Evolutionary conservation across 2,797 vertebrate species (phyloP).

Genomic region (Halcyon chelicuti): DNA sequence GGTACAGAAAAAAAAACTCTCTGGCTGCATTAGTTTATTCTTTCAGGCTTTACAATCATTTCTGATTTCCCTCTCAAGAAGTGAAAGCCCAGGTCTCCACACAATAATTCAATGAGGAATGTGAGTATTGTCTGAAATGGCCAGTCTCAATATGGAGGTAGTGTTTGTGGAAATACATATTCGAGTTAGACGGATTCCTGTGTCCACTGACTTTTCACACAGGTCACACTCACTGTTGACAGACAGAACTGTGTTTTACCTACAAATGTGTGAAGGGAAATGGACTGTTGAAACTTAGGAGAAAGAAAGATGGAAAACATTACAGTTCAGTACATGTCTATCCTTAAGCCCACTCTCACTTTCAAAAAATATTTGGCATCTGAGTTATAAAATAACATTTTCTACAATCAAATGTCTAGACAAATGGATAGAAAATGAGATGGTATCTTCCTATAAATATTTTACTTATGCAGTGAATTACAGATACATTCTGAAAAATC

Average conservation of each 20-base stretch:
- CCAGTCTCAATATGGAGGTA: background rate
- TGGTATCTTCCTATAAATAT: background rate
- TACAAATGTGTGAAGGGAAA: background rate
- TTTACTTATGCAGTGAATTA: background rate
- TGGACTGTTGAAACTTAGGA: background rate
- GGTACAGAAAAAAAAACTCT: background rate
- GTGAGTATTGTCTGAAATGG: background rate
- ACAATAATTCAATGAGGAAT: background rate
- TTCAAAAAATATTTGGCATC: background rate
- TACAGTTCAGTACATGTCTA: background rate
- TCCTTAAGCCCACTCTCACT: background rate
- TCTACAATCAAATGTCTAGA: background rate
- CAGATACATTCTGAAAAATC: background rate
- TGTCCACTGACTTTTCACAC: background rate
- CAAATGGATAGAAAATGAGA: background rate
- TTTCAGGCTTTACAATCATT: background rate
- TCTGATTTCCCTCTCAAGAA: background rate
- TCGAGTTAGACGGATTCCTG: background rate
- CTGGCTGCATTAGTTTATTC: background rate
- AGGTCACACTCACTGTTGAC: background rate
- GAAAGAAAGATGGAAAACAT: background rate
- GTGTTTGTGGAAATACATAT: background rate
- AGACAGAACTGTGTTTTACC: background rate
- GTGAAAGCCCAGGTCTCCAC: background rate
- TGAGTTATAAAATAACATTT: background rate